Base-by-base conservation (phyloP, 1,140 invertebrate species). In the Orussus abietinus region DNA sequence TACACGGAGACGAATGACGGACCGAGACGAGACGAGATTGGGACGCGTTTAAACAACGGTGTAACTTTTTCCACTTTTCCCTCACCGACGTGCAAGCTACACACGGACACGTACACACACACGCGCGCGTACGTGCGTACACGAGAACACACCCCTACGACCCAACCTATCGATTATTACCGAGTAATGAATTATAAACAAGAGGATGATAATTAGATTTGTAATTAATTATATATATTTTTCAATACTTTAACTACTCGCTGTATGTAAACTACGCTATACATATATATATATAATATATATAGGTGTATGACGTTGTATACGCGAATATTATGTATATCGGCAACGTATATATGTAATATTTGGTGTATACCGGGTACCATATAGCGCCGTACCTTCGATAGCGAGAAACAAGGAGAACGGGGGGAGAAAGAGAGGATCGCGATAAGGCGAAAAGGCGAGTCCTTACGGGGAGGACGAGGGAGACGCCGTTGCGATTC, bases 231-330 rank as follows among this genome's bases (percentile, higher is more conserved):
- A 66, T 58, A 64, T 57, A 71, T 69, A 71, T 71, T 69, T 71
- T 69, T 71, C 65, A 69, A 71, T 69, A 69, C 65, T 62, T 68
- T 66, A 68, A 66, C 63, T 69, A 71, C 64, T 68, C 57, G 58
- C 62, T 71, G 59, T 65, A 65, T 65, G 57, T 66, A 60, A 66
- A 64, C 57, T 58, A 63, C n/a, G n/a, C n/a, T 15, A 32, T 59
- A 62, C 51, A 64, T 58, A 62, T n/a, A 43, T 45, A 52, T 47
- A 52, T 39, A 36, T 28, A 47, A 42, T 37, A 47, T 30, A 36
- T 32, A 26, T 47, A 47, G 21, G 36, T 32, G 42, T 28, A 39
- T 14, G 35, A n/a, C n/a, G 7, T 13, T n/a, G n/a, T n/a, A 26
- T 26, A 26, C 11, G 11, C 11, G 11, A 26, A 26, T 26, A 1